phyloP scores from a whole-genome alignment of 2,113 vertebrate species.

The Amia ocellicauda region DNA sequence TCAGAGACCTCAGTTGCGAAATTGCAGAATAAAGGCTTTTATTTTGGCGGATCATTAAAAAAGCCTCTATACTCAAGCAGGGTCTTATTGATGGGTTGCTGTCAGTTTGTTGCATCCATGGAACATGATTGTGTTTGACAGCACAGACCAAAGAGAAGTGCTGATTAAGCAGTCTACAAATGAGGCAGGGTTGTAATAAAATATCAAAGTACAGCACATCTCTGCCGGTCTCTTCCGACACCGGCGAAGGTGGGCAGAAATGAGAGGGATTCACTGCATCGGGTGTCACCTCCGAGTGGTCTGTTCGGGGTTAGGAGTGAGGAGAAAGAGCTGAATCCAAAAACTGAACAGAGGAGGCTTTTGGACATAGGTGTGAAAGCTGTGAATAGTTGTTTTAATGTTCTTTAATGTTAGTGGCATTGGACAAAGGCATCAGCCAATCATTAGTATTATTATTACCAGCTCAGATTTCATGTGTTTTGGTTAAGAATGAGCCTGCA shows the following conservation, averaged over 20 bases:
- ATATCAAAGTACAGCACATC: constrained; percentile 15
- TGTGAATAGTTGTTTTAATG: too few relatives aligned
- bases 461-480: too few relatives aligned
- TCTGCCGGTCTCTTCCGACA: background rate
- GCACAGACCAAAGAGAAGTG: constrained; percentile 32
- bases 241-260: background rate
- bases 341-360: too few relatives aligned
- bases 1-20: constrained; percentile 8
- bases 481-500: too few relatives aligned
- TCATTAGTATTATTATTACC: too few relatives aligned
- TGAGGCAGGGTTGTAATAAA: constrained; percentile 30
- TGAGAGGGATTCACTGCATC: background rate
- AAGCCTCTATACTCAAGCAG: background rate
- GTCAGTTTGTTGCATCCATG: background rate
- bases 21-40: background rate
- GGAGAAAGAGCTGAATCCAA: too few relatives aligned
- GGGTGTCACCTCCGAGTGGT: background rate
- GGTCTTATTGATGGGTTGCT: background rate
- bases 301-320: too few relatives aligned
- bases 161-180: constrained; percentile 22
- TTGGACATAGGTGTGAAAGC: too few relatives aligned
- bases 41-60: constrained; percentile 11
- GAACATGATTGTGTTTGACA: constrained; percentile 42
- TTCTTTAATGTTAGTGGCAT: too few relatives aligned
- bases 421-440: too few relatives aligned